Evolutionary conservation across 2,797 vertebrate species (phyloP).

Genomic region (Sphenopsis melanotis): DNA sequence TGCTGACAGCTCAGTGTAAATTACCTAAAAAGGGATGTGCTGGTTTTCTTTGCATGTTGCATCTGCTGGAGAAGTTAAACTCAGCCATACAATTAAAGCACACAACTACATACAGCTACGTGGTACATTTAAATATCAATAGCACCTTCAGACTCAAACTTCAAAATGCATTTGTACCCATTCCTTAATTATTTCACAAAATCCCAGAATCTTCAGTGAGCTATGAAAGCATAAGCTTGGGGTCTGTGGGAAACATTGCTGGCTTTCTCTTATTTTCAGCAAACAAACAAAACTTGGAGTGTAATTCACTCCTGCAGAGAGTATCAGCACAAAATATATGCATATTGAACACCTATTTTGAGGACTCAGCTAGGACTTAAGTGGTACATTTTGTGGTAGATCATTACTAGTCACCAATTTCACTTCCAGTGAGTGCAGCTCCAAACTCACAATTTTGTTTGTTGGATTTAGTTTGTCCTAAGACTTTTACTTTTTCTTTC

Average conservation of each 20-base stretch:
- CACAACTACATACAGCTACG: neutral
- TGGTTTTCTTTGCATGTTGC: neutral
- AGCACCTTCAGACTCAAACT: accelerated
- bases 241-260: neutral
- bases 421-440: neutral
- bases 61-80: neutral
- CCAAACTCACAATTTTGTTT: neutral
- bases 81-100: neutral
- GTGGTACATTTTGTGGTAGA: neutral
- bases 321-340: neutral
- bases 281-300: neutral
- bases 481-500: neutral
- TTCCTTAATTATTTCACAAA: neutral
- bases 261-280: neutral
- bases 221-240: neutral
- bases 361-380: neutral
- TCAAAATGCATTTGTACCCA: neutral
- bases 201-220: neutral
- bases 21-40: neutral
- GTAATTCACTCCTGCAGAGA: neutral
- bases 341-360: neutral
- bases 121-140: neutral
- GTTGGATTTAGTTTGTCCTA: neutral
- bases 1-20: neutral
- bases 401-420: neutral